These are phyloP conservation scores for Flexamia atlantica DNA, from an alignment of 2,888 invertebrate species.

Conservation along the genomic window DNA sequence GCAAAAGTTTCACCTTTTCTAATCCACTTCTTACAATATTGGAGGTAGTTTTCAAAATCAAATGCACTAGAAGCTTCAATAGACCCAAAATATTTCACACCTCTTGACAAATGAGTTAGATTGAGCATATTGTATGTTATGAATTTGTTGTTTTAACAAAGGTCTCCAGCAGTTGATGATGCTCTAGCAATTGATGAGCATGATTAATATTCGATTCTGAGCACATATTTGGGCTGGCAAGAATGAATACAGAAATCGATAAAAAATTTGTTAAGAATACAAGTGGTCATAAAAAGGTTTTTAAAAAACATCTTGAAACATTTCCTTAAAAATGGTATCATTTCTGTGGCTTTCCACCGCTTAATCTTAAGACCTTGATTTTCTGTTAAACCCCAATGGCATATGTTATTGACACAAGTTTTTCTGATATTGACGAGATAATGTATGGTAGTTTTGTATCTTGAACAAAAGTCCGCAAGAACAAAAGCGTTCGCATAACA, in stretches of 20 bases:
- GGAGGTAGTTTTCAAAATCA: constrained; percentile 68
- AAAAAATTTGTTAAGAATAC: too few species aligned
- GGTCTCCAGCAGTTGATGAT: too few species aligned
- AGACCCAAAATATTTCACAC: constrained; percentile 36
- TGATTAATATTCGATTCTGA: constrained; percentile 11
- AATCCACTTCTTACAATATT: not conserved
- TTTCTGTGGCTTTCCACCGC: constrained; percentile 25
- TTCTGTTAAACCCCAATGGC: not conserved
- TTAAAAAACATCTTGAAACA: constrained; percentile 21
- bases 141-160: constrained; percentile 69
- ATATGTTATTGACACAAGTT: not conserved
- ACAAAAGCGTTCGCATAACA: constrained; percentile 6
- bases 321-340: constrained; percentile 51
- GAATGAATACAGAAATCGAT: constrained; percentile 24
- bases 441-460: not conserved
- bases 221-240: not conserved
- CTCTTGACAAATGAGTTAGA: constrained; percentile 67
- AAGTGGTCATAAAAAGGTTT: not conserved
- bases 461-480: constrained; percentile 20
- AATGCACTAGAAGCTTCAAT: constrained; percentile 69
- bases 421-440: not conserved
- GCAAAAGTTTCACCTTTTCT: constrained; percentile 29
- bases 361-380: constrained; percentile 1
- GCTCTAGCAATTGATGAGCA: constrained; percentile 66
- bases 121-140: constrained; percentile 70